Conservation (phyloP, 2,113 vertebrate genomes). For the Clarias gariepinus region DNA sequence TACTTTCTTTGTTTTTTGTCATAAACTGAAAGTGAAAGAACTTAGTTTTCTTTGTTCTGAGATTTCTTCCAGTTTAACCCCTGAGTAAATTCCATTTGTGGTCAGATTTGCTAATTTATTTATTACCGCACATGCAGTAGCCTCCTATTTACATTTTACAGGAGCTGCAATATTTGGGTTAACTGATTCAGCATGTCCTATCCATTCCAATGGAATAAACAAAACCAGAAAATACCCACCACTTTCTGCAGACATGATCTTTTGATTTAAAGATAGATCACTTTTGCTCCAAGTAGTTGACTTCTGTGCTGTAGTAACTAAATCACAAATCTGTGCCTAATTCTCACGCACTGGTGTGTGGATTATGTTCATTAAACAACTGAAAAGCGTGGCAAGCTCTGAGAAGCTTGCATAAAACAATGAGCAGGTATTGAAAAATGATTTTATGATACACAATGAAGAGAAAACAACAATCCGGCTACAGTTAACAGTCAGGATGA, state of each 20-base stretch:
- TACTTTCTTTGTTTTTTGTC: no score
- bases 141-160: neutral
- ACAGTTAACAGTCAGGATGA: neutral
- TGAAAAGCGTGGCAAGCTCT: slow-evolving; percentile 47
- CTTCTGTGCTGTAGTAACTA: slow-evolving; percentile 1
- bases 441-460: neutral
- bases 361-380: slow-evolving; percentile 45
- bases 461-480: neutral
- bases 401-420: slow-evolving; percentile 55
- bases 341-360: neutral
- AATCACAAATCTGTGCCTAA: slow-evolving; percentile 16
- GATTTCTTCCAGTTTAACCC: neutral
- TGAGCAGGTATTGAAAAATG: slow-evolving; percentile 11
- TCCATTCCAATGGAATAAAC: neutral
- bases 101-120: neutral
- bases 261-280: slow-evolving; percentile 7
- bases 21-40: neutral
- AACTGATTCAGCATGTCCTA: neutral
- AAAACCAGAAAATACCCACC: no score
- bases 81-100: neutral
- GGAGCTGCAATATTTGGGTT: neutral
- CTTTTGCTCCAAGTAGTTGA: slow-evolving; percentile 49
- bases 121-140: neutral
- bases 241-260: no score
- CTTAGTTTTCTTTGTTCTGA: neutral